Percentiles rank a stretch among this genome's conserved stretches.
These are phyloP conservation scores for Cephalopterus ornatus DNA, from an alignment of 2,113 vertebrate species.

Conservation along the genomic window DNA sequence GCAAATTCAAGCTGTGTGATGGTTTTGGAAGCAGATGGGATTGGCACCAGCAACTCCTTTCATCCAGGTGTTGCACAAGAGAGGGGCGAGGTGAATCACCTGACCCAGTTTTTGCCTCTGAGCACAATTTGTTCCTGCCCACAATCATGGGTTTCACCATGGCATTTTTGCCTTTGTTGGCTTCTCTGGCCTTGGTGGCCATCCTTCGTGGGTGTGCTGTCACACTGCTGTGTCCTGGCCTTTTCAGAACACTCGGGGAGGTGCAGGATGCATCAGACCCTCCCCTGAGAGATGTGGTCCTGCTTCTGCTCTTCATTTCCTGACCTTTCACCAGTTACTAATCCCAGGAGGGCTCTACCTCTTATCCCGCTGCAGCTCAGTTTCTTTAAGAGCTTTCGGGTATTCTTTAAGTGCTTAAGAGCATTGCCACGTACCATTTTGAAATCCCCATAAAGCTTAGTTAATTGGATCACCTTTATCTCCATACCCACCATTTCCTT, in stretches of 20 bases:
- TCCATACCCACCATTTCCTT: neutral
- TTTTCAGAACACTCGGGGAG: neutral
- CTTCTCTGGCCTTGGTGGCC: neutral
- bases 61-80: neutral
- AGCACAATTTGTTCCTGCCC: neutral
- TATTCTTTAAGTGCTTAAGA: slow-evolving; percentile 43
- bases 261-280: neutral
- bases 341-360: neutral
- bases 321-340: neutral
- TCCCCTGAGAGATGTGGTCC: neutral
- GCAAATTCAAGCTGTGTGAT: neutral
- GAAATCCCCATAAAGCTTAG: neutral
- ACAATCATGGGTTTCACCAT: neutral
- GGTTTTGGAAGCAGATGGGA: neutral
- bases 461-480: slow-evolving; percentile 45
- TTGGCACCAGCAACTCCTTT: neutral
- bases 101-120: neutral
- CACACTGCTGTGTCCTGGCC: neutral
- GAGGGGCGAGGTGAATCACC: neutral
- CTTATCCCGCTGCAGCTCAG: neutral
- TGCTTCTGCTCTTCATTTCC: neutral
- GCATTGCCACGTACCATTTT: neutral
- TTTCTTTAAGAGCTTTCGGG: slow-evolving; percentile 30
- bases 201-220: neutral
- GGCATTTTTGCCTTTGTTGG: neutral